phyloP scores from a whole-genome alignment of 2,888 invertebrate genomes.

The Synergus gifuensis region DNA sequence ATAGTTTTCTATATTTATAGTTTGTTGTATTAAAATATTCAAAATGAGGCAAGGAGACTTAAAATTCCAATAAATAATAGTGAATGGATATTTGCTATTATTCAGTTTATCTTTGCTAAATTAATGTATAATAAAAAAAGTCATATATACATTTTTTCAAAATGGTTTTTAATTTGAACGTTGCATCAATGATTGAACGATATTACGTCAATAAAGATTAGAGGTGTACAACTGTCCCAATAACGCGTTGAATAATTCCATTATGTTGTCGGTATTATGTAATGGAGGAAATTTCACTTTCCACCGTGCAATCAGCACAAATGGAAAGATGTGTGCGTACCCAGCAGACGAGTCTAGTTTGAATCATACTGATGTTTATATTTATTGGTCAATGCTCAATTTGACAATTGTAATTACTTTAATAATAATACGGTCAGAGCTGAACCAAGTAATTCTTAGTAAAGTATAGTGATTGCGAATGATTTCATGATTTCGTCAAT shows the following conservation, averaged over 20 bases:
- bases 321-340: conserved; percentile 45
- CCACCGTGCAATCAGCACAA: conserved; percentile 43
- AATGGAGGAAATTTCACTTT: conserved; percentile 55
- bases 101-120: too few species aligned
- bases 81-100: too few species aligned
- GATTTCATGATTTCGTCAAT: conserved; percentile 37
- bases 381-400: conserved; percentile 4
- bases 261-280: conserved; percentile 50
- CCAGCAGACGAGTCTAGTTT: conserved; percentile 42
- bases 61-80: too few species aligned
- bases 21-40: too few species aligned
- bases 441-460: background rate
- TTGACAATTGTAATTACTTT: background rate
- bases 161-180: background rate
- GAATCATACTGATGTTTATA: background rate
- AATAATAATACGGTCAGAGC: background rate
- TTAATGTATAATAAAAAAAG: too few species aligned
- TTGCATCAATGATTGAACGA: background rate
- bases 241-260: conserved; percentile 52
- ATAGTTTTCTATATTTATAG: too few species aligned
- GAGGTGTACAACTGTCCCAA: conserved; percentile 47
- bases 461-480: background rate
- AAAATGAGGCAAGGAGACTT: too few species aligned
- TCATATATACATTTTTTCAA: too few species aligned
- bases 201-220: conserved; percentile 24